Evolutionary conservation across 2,797 vertebrate genomes (phyloP), one percentile per base, ranked within the genome.

Genomic region (Atherinosoma microstoma): DNA sequence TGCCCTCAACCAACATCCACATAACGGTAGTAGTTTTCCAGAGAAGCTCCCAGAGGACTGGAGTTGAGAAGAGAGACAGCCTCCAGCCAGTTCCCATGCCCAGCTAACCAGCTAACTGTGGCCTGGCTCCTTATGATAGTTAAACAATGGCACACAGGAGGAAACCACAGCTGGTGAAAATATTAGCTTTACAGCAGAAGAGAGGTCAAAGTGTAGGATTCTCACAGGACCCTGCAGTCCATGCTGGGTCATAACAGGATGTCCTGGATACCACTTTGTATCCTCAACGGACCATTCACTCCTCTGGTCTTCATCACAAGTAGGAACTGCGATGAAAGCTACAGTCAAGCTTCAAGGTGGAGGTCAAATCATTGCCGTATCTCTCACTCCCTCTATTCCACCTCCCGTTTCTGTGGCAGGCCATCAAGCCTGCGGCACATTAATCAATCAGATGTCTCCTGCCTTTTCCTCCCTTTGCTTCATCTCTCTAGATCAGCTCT

Each of bases 61-160:
- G 49, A 10, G n/a, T 49, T 24, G 62, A 45, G 76, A 75, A 38
- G 71, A 54, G 83, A 79, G 64, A 78, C 58, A 56, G 78, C 86
- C 83, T 85, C 22, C 61, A 77, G 82, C 80, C 59, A 75, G 61
- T 90, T 89, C 87, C 82, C 85, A 90, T 80, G 83, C 84, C 82
- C 58, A 20, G 71, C 66, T 73, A 70, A 80, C 83, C 69, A 81
- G 65, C 67, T 70, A 61, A 75, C 78, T 27, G 70, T 64, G 80
- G 70, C 66, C 76, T 47, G 76, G 64, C 65, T 87, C 58, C 62
- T 69, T 29, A 67, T 40, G 20, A 20, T 38, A 45, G 69, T 64
- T 36, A 75, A 84, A 87, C 82, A 87, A 79, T 78, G 67, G 57
- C 59, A 62, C 64, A 70, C 24, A 3, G 67, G n/a, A 67, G 57